Evolutionary conservation across 1,140 invertebrate genomes (phyloP).

Genomic region (Leptestheria dahalacensis): DNA sequence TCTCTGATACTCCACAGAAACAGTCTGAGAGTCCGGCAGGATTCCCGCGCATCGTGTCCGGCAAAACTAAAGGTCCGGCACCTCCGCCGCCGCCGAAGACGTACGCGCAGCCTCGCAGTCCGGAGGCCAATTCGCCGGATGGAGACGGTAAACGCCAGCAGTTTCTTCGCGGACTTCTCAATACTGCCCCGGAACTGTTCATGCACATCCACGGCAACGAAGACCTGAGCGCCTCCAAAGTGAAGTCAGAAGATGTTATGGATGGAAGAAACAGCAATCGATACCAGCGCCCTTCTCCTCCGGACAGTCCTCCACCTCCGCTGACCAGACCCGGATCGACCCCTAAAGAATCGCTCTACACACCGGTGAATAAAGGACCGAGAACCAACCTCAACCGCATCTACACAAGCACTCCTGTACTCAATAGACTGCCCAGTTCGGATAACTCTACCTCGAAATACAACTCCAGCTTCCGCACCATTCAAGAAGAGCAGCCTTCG

Average conservation of each 20-base stretch:
- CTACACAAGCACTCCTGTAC: constrained; percentile 18
- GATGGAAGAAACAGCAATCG: constrained; percentile 16
- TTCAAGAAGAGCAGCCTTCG: neutral
- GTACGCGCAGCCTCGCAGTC: neutral
- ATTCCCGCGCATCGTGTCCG: constrained; percentile 4
- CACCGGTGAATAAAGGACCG: neutral
- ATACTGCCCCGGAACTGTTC: constrained; percentile 56
- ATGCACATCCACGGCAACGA: constrained; percentile 49
- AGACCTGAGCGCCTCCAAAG: constrained; percentile 22
- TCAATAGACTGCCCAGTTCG: constrained; percentile 5
- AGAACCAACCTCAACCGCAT: constrained; percentile 2
- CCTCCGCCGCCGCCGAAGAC: constrained; percentile 9
- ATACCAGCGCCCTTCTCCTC: constrained; percentile 8
- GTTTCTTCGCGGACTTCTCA: constrained; percentile 51
- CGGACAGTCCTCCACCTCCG: constrained; percentile 2
- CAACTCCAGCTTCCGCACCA: neutral
- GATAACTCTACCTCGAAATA: neutral
- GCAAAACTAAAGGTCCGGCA: constrained; percentile 11
- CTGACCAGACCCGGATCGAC: neutral
- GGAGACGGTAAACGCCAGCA: constrained; percentile 44
- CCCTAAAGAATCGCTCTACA: neutral
- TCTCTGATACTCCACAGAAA: neutral
- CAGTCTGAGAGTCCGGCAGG: neutral
- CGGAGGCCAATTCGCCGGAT: neutral
- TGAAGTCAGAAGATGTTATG: neutral